Evolutionary conservation across 2,888 invertebrate genomes (phyloP).

Genomic region (Argyra leucocephala): DNA sequence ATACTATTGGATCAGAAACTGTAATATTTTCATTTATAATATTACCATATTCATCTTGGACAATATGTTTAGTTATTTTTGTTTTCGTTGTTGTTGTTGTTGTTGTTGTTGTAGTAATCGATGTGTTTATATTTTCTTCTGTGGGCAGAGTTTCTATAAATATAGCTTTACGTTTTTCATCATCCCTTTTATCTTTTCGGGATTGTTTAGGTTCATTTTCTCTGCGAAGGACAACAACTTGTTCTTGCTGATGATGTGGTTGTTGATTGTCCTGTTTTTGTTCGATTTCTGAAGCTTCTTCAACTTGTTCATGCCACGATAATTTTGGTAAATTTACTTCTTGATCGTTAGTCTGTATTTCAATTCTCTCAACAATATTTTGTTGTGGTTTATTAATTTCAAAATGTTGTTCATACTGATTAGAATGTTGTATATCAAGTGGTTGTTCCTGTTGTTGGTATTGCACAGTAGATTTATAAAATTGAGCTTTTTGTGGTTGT

Average conservation of each 20-base stretch:
- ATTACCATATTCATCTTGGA: background rate
- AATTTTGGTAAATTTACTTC: background rate
- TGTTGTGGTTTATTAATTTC: background rate
- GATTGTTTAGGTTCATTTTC: background rate
- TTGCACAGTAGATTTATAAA: conserved; percentile 23
- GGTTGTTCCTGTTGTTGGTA: conserved; percentile 20
- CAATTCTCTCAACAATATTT: background rate
- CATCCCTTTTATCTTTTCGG: background rate
- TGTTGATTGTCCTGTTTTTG: conserved; percentile 16
- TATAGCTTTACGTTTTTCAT: background rate
- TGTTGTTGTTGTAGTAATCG: conserved; percentile 23
- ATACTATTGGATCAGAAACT: background rate
- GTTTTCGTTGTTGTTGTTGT: conserved; percentile 23
- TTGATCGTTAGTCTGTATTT: background rate
- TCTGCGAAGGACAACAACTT: background rate
- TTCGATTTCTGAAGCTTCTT: background rate
- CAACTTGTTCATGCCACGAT: conserved; percentile 10
- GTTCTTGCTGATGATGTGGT: conserved; percentile 14
- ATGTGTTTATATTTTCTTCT: conserved; percentile 11
- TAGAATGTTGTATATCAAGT: conserved; percentile 22
- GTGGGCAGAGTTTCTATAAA: conserved; percentile 16
- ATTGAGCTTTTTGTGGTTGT: conserved; percentile 23
- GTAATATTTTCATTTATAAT: background rate
- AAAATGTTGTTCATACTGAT: background rate
- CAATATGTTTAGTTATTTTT: conserved; percentile 15